These are phyloP conservation scores for Amphiduros pacificus DNA, from an alignment of 2,888 invertebrate species.

Conservation along the genomic window DNA sequence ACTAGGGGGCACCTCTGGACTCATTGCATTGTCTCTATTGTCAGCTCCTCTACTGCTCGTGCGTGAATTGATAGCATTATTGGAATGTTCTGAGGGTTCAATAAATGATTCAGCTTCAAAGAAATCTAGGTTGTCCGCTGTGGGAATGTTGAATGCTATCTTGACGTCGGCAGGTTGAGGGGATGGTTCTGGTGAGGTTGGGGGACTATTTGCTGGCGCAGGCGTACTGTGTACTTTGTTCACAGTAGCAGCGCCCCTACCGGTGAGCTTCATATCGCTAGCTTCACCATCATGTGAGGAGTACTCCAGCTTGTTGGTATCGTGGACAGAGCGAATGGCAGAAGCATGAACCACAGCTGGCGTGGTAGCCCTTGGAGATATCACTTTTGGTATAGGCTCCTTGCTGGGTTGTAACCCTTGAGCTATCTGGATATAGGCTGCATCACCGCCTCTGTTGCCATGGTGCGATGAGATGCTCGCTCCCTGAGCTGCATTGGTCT, in stretches of 20 bases:
- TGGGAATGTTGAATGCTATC: not conserved
- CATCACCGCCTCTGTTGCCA: no score
- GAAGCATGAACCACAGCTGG: not conserved
- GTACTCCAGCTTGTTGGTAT: not conserved
- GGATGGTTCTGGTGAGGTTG: not conserved
- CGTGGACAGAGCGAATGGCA: not conserved
- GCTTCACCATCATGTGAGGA: not conserved
- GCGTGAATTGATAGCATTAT: no score
- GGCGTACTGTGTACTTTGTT: not conserved
- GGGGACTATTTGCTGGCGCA: not conserved
- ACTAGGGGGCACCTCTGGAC: no score
- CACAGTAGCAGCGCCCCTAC: no score
- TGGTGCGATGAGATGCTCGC: no score
- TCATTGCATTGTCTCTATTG: no score
- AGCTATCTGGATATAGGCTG: no score
- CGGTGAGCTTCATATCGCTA: not conserved
- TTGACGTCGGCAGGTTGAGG: not conserved
- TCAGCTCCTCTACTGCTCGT: no score
- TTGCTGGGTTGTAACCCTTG: no score
- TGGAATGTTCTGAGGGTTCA: no score
- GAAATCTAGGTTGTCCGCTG: not conserved
- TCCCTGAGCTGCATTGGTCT: constrained; percentile 1
- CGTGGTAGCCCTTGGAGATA: not conserved
- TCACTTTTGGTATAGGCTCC: not conserved
- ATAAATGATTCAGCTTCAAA: no score